Evolutionary conservation across 2,113 vertebrate species (phyloP).

Genomic region (Anoplopoma fimbria): DNA sequence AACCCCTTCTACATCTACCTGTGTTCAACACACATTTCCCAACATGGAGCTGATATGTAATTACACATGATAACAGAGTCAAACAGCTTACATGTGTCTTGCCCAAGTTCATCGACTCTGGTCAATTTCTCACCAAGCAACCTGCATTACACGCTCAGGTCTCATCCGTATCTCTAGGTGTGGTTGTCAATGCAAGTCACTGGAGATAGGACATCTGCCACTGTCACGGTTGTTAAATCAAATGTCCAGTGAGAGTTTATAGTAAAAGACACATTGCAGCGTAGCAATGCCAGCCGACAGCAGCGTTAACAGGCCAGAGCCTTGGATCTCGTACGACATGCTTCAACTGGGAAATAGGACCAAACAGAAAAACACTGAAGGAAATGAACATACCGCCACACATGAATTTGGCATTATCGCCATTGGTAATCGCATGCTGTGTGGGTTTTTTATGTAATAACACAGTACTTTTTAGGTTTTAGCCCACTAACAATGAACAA

Average conservation of each 20-base stretch:
- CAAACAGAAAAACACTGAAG: slow-evolving; percentile 26
- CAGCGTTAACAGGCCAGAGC: slow-evolving; percentile 25
- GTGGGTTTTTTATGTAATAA: not conserved
- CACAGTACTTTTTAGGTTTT: slow-evolving; percentile 22
- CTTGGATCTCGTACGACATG: slow-evolving; percentile 21
- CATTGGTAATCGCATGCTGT: slow-evolving; percentile 23
- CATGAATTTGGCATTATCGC: not conserved
- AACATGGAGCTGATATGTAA: not conserved
- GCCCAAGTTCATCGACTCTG: not conserved
- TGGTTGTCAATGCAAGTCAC: slow-evolving; percentile 9
- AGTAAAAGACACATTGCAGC: slow-evolving; percentile 14
- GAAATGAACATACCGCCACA: slow-evolving; percentile 12
- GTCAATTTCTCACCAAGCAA: not conserved
- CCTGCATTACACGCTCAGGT: not conserved
- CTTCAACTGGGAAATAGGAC: slow-evolving; percentile 28
- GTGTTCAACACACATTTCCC: not conserved
- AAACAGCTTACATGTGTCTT: not conserved
- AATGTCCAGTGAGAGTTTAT: slow-evolving; percentile 9
- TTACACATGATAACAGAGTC: not conserved
- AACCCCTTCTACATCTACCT: slow-evolving; percentile 1
- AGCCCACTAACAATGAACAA: slow-evolving; percentile 48
- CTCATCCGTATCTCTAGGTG: not conserved
- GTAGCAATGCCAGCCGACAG: slow-evolving; percentile 22
- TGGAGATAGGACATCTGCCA: not conserved
- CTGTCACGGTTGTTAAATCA: slow-evolving; percentile 7